Evolutionary conservation across 2,797 vertebrate species (phyloP), one percentile per base, ranked within the genome.

Genomic region (Gallirallus australis): DNA sequence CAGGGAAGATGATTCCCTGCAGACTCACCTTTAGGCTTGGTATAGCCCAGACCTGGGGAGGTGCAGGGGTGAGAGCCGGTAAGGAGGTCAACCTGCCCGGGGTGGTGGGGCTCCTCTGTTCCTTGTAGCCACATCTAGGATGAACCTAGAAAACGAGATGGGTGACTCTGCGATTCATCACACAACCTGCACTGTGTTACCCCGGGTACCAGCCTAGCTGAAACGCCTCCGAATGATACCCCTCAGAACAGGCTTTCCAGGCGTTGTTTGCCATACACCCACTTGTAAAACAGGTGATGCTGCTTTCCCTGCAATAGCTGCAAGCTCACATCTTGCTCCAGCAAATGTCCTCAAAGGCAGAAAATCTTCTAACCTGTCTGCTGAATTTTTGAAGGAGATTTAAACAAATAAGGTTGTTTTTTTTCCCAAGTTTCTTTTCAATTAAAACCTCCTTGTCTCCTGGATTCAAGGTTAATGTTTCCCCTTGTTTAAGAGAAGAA

Each of bases 61-160:
- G 14, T 5, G 66, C 54, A 5, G 40, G 15, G 37, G 7, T 5
- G 18, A 64, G 73, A 0, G 0, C 45, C 35, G 68, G 28, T 3
- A 11, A 33, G 1, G 1, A 28, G 16, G 9, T n/a, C 70, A 72
- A 4, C 5, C 30, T 1, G 0, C 31, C 5, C 15, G 0, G 0
- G 72, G 31, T 27, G 57, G 20, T 0, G 0, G 8, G 19, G 2
- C 25, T 63, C 3, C 0, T 15, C 40, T 60, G 14, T 2, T 72
- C 54, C 68, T 27, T 15, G 35, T 65, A 48, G 53, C 27, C 54
- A 3, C 2, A 5, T 12, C 52, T 9, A 47, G 35, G 61, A 39
- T 5, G 15, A 50, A 21, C 25, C n/a, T 42, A 47, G 47, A 15
- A 19, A 75, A 78, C 0, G 0, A 61, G 76, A 24, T 0, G 1